These are phyloP conservation scores for Mesocricetus auratus DNA, from an alignment of 2,113 vertebrate species.

Conservation along the genomic window DNA sequence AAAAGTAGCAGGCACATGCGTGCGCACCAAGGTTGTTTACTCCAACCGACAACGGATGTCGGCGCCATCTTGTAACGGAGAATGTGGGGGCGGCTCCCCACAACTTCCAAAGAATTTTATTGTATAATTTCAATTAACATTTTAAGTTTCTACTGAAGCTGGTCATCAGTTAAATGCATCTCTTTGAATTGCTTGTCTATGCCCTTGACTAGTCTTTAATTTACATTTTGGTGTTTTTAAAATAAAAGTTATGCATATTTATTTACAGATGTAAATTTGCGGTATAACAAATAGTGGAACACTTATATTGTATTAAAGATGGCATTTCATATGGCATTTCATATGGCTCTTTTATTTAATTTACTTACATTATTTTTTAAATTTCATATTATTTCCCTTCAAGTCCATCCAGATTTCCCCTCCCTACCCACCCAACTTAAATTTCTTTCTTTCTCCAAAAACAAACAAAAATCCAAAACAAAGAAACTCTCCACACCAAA, in stretches of 20 bases:
- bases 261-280: conserved; percentile 4
- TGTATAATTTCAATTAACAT: conserved; percentile 45
- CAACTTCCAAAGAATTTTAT: conserved; percentile 22
- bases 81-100: too few species aligned
- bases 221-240: conserved; percentile 24
- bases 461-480: too few species aligned
- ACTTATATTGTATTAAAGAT: conserved; percentile 41
- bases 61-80: too few species aligned
- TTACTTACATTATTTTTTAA: too few species aligned
- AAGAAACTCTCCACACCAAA: too few species aligned
- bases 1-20: too few species aligned
- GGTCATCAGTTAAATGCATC: conserved; percentile 22
- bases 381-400: too few species aligned
- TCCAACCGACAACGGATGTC: too few species aligned
- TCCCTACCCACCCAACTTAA: too few species aligned
- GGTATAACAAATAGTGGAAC: background rate
- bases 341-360: background rate
- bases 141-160: conserved; percentile 8
- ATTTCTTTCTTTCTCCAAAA: too few species aligned
- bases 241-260: background rate
- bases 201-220: background rate
- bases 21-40: too few species aligned
- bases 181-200: conserved; percentile 31
- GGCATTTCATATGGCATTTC: conserved; percentile 40
- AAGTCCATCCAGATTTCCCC: too few species aligned